phyloP scores from a whole-genome alignment of 2,888 invertebrate genomes.

The Sphinx pinastri region DNA sequence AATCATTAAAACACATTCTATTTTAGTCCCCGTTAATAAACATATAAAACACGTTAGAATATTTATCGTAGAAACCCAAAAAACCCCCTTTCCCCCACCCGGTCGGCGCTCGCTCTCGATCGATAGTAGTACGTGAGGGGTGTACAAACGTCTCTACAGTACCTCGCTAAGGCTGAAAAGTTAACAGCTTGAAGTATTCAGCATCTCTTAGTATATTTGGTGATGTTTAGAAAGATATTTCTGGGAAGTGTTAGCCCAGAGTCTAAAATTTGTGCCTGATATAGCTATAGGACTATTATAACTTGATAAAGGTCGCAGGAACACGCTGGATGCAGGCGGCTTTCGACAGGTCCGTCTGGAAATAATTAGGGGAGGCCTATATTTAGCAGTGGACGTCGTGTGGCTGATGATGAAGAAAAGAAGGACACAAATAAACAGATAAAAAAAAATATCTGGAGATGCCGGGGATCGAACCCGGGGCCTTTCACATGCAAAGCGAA shows the following conservation, averaged over 20 bases:
- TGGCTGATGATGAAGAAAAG: no score
- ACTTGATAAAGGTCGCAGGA: no score
- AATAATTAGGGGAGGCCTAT: no score
- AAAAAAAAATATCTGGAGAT: conserved; percentile 30
- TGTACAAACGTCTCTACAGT: conserved; percentile 34
- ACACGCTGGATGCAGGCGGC: no score
- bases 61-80: conserved; percentile 13
- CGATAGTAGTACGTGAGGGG: conserved; percentile 48
- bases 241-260: no score
- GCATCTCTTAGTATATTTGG: not conserved
- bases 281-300: no score
- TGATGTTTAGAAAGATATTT: no score
- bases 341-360: no score
- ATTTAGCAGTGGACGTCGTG: no score
- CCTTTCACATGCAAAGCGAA: conserved; percentile 99
- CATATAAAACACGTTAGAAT: conserved; percentile 3
- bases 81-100: not conserved
- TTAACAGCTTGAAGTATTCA: not conserved
- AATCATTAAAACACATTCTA: no score
- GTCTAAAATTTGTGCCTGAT: no score
- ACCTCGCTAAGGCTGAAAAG: not conserved
- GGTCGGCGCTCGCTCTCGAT: conserved; percentile 35
- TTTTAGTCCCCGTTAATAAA: not conserved
- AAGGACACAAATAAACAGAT: no score
- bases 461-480: conserved; percentile 96